Percentiles rank a stretch among this genome's conserved stretches.
Conservation (phyloP, 2,888 invertebrate species). For the Scaptodrosophila latifasciaeformis region DNA sequence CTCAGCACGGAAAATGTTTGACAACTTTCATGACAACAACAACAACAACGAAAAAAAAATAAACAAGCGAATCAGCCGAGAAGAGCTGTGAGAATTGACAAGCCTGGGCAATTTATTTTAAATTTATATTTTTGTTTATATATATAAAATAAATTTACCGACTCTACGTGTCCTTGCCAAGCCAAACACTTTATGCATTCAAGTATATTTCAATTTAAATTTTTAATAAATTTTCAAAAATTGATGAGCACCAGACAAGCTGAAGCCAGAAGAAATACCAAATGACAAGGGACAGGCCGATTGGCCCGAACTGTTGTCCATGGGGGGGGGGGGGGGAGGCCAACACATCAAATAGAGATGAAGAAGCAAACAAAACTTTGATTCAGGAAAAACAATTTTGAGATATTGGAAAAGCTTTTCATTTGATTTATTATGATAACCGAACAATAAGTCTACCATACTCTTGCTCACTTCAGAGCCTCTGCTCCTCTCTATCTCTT, state of each 20-base stretch:
- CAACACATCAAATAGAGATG: too few relatives aligned
- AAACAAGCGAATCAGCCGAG: not conserved
- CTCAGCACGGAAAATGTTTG: constrained; percentile 54
- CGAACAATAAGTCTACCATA: too few relatives aligned
- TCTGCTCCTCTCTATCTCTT: too few relatives aligned
- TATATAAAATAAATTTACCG: constrained; percentile 16
- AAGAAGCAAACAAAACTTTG: too few relatives aligned
- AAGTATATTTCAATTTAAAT: constrained; percentile 63
- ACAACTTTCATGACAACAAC: constrained; percentile 61
- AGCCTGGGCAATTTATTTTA: constrained; percentile 6
- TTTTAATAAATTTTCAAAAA: constrained; percentile 68
- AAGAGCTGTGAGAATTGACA: constrained; percentile 5
- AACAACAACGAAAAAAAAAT: constrained; percentile 28
- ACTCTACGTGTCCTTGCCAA: too few relatives aligned
- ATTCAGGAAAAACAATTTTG: too few relatives aligned
- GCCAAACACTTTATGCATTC: constrained; percentile 56
- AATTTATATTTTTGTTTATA: constrained; percentile 13
- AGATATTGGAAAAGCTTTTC: constrained; percentile 26
- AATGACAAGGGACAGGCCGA: too few relatives aligned
- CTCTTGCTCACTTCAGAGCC: too few relatives aligned
- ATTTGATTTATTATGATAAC: constrained; percentile 50
- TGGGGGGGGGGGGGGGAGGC: too few relatives aligned
- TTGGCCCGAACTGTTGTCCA: too few relatives aligned
- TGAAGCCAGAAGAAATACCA: too few relatives aligned
- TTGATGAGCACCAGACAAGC: constrained; percentile 53